Percentiles rank a stretch among this genome's conserved stretches.
Conservation (phyloP, 2,113 vertebrate species). For the Cariama cristata region DNA sequence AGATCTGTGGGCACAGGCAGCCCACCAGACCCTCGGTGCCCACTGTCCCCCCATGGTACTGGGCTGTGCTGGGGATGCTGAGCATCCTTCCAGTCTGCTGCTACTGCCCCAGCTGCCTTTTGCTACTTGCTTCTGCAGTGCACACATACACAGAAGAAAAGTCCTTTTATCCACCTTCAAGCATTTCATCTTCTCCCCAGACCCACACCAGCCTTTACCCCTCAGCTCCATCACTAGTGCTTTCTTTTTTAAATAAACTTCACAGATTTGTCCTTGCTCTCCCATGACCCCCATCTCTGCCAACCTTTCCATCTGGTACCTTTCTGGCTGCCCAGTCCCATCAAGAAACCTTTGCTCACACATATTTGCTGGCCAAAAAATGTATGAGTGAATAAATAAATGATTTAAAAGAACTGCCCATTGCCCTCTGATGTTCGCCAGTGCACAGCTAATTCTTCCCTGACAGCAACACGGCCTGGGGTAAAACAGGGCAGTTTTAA, state of each 20-base stretch:
- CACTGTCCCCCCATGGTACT: neutral
- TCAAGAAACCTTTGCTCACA: neutral
- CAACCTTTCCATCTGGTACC: neutral
- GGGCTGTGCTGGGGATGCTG: neutral
- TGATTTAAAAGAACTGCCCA: neutral
- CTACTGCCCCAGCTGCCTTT: neutral
- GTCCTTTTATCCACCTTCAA: slow-evolving; percentile 10
- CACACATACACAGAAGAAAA: neutral
- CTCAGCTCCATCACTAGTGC: neutral
- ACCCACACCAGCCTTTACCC: neutral
- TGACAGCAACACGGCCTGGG: neutral
- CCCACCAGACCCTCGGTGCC: neutral
- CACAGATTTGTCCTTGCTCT: neutral
- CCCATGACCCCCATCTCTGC: neutral
- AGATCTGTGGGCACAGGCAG: neutral
- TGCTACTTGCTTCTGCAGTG: neutral
- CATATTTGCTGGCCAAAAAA: neutral
- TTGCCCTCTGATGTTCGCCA: neutral
- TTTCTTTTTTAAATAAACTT: slow-evolving; percentile 7
- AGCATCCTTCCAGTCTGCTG: neutral
- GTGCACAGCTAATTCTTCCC: neutral
- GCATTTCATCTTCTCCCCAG: neutral
- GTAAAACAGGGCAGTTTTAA: neutral
- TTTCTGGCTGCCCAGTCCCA: slow-evolving; percentile 7
- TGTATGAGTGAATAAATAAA: neutral